Conservation (phyloP, 2,113 vertebrate species). For the Fulica atra region DNA sequence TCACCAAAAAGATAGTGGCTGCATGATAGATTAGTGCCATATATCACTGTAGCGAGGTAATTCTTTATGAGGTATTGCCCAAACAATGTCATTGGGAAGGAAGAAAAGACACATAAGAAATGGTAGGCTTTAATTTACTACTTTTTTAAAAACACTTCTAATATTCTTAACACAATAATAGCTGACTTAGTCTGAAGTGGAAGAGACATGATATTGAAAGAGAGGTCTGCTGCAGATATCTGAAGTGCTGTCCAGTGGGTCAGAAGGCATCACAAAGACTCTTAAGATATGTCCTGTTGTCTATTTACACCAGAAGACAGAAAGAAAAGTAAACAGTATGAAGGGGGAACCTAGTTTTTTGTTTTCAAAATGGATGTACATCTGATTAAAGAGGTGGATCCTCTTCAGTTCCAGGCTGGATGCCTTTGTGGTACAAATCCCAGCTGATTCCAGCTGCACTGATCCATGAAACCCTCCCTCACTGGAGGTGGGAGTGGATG, state of each 20-base stretch:
- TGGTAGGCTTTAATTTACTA: slow-evolving; percentile 5
- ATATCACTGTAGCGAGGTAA: background rate
- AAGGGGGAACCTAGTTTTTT: background rate
- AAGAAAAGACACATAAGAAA: slow-evolving; percentile 5
- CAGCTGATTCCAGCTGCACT: background rate
- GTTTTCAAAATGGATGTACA: background rate
- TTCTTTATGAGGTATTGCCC: slow-evolving; percentile 24
- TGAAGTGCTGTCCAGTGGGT: background rate
- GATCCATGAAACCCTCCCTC: background rate
- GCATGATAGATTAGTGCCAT: slow-evolving; percentile 39
- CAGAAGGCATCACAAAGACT: background rate
- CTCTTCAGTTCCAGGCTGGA: background rate
- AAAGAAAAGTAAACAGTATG: background rate
- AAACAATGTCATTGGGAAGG: slow-evolving; percentile 27
- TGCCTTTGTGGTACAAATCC: background rate
- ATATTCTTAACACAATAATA: background rate
- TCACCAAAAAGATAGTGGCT: slow-evolving; percentile 18
- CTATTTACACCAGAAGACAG: background rate
- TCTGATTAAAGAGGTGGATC: background rate
- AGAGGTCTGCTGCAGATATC: background rate
- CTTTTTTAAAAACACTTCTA: slow-evolving; percentile 19
- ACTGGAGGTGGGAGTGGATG: background rate
- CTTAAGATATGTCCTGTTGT: background rate
- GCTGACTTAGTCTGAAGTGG: background rate
- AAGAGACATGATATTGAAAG: background rate